phyloP scores from a whole-genome alignment of 2,888 invertebrate genomes.

The Dynastes tityus region DNA sequence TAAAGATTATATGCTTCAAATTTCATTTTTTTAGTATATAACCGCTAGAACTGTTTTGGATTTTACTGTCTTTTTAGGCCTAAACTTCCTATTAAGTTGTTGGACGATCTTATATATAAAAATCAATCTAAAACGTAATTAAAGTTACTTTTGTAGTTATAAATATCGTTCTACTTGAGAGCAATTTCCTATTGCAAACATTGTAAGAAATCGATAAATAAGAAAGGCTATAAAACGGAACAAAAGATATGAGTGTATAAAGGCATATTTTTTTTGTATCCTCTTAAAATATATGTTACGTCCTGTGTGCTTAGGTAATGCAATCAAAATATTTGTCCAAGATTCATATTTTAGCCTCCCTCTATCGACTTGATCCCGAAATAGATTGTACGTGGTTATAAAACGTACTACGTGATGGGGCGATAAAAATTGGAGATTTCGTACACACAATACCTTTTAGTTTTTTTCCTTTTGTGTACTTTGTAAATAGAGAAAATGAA shows the following conservation, averaged over 20 bases:
- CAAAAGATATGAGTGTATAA: not conserved
- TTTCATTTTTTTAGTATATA: too few relatives aligned
- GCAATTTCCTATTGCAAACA: not conserved
- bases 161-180: not conserved
- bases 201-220: not conserved
- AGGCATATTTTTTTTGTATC: not conserved
- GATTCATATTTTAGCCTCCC: not conserved
- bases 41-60: too few relatives aligned
- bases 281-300: not conserved
- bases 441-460: too few relatives aligned
- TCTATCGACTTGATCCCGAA: not conserved
- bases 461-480: not conserved
- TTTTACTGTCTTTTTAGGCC: too few relatives aligned
- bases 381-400: not conserved
- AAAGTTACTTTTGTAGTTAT: too few relatives aligned
- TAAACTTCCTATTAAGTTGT: too few relatives aligned
- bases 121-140: too few relatives aligned
- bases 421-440: not conserved
- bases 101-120: too few relatives aligned
- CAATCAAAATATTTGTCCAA: conserved; percentile 1
- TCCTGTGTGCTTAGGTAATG: not conserved
- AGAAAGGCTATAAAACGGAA: not conserved
- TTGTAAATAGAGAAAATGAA: not conserved
- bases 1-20: too few relatives aligned
- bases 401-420: not conserved